phyloP scores from a whole-genome alignment of 2,888 invertebrate species.

The Chaetogeoica ovagalla region DNA sequence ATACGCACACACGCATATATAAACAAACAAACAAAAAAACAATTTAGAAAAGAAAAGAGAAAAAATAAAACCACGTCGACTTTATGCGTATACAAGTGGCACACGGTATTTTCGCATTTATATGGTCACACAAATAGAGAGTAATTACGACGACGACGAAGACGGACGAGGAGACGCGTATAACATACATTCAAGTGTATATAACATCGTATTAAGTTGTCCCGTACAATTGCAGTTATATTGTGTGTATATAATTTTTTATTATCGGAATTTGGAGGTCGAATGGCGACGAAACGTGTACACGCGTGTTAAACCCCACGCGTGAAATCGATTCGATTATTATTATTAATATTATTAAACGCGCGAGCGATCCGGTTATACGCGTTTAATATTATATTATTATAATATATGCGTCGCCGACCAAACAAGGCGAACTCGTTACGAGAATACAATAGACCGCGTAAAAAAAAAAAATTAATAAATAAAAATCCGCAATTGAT shows the following conservation, averaged over 20 bases:
- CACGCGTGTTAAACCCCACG: constrained; percentile 1
- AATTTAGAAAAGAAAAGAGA: constrained; percentile 22
- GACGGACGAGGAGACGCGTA: not conserved
- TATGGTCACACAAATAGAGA: constrained; percentile 16
- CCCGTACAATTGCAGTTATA: not conserved
- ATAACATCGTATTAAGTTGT: not conserved
- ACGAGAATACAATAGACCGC: not conserved
- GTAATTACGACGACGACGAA: not conserved
- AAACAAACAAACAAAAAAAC: constrained; percentile 20
- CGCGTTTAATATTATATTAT: too few relatives aligned
- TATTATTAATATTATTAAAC: not conserved
- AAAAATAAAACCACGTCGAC: not conserved
- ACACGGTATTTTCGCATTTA: constrained; percentile 2
- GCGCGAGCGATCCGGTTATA: not conserved
- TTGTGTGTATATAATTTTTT: not conserved
- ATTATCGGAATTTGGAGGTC: constrained; percentile 6
- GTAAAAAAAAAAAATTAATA: not conserved
- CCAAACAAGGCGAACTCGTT: constrained; percentile 28
- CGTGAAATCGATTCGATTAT: not conserved
- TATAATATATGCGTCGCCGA: not conserved
- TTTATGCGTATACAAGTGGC: not conserved
- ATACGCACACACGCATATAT: not conserved
- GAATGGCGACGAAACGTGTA: not conserved
- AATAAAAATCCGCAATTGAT: not conserved
- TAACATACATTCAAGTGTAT: not conserved